Base-by-base conservation (phyloP, 2,888 invertebrate genomes). In the Pemphredon lugubris region DNA sequence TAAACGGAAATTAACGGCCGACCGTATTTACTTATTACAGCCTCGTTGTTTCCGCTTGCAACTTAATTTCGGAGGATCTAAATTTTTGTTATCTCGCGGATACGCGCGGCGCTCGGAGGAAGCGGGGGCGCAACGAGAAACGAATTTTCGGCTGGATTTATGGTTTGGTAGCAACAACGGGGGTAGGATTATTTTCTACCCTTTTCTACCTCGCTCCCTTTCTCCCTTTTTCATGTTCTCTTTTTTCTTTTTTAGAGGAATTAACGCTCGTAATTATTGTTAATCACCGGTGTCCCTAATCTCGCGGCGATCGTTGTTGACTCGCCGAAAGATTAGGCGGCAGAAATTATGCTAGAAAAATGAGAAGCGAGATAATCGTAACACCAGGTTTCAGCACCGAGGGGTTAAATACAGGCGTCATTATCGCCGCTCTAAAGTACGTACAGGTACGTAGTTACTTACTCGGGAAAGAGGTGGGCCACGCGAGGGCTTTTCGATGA, bases 341-440 rank as follows among this genome's bases (percentile, higher is more conserved):
- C 61, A 44, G 68, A 67, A 69, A 69, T 71, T 57, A 21, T 51
- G 34, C 4, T 13, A 2, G 34, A 53, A 69, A 13, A 63, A 69
- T 21, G 40, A 32, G 16, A 6, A 6, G 44, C 59, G 32, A 63
- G 70, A 71, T 70, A 70, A 45, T 16, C 20, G 61, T 57, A 61
- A 53, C 42, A 37, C 37, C n/a, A 20, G 48, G 34, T 51, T 50
- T 18, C 39, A 6, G 69, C 20, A 40, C 4, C 1, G 45, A 51
- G 48, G 44, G 45, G 68, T 77, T 74, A 71, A 80, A 61, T 65
- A 65, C 48, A 45, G 73, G 18, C 70, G 50, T 76, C 59, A 78
- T 81, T 81, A 79, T 65, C 71, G 66, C 64, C 67, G 32, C n/a
- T 51, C 57, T 61, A 48, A 79, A 79, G 70, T 44, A 44, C 32